Evolutionary conservation across 2,113 vertebrate species (phyloP).

Genomic region (Alligator mississippiensis): DNA sequence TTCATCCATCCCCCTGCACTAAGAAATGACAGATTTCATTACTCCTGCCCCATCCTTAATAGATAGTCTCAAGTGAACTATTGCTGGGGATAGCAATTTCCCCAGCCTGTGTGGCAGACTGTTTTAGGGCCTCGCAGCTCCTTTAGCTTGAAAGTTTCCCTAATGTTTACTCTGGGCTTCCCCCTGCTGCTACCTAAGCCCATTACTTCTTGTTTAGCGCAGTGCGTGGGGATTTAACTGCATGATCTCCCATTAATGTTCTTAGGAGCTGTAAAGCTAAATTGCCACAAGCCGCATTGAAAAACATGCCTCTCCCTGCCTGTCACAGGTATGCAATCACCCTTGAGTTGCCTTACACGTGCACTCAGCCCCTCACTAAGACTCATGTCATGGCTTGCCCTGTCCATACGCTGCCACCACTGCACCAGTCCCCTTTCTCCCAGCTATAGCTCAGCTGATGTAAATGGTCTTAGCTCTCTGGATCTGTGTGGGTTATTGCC

Average conservation of each 20-base stretch:
- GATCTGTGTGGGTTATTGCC: not conserved
- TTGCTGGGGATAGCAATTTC: not conserved
- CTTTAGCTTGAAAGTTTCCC: not conserved
- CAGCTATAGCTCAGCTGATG: not conserved
- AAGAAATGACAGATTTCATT: constrained; percentile 9
- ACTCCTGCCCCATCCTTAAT: not conserved
- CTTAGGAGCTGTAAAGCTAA: constrained; percentile 31
- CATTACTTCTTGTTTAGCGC: constrained; percentile 31
- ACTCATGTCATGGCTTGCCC: too few species aligned
- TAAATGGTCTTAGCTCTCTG: not conserved
- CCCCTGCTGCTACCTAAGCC: constrained; percentile 19
- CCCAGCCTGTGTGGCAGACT: not conserved
- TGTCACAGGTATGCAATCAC: not conserved
- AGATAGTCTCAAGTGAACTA: not conserved
- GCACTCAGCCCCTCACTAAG: not conserved
- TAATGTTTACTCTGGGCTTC: constrained; percentile 35
- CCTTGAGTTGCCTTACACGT: not conserved
- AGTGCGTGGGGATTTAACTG: not conserved
- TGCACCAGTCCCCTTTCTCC: not conserved
- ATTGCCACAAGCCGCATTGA: not conserved
- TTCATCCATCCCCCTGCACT: not conserved
- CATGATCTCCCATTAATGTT: not conserved
- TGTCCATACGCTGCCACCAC: too few species aligned
- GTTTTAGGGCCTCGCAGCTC: not conserved
- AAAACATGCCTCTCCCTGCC: not conserved